Evolutionary conservation across 2,113 vertebrate species (phyloP), one percentile per base, ranked within the genome.

Genomic region (Phrynosoma blainvillii): DNA sequence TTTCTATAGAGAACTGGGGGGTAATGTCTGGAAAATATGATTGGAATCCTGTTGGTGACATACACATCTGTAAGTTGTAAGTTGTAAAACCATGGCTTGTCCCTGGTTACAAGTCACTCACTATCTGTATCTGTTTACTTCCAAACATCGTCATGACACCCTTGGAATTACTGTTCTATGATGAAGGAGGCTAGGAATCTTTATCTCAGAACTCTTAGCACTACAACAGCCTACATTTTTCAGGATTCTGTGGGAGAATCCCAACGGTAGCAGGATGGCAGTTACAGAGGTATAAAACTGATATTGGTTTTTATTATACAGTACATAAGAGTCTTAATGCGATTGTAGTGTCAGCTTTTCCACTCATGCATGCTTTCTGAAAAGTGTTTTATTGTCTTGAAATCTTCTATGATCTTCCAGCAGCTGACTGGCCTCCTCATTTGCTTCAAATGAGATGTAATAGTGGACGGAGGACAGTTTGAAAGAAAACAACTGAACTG

Each of bases 251-350:
- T 25, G 54, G 56, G 86, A 42, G 25, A 40, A 25, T 79, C 10
- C 42, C 76, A 86, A 54, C 62, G 21, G 76, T 10, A 54, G 76
- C 36, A 86, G 32, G 5, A 75, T 87, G 86, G 79, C 86, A 75
- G 79, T 82, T 82, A 65, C 27, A 47, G 32, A 70, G 68, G 54
- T 75, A 82, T 47, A 65, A 73, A 59, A 62, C 2, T 40, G 5
- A 40, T 42, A 40, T 6, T 36, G 10, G 20, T 32, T 84, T 74
- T 11, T 84, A 73, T 20, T 32, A 13, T 36, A 56, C 7, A 36
- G 36, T 36, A 36, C 36, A 32, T 30, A 62, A 32, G 23, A 68
- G 59, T 9, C 36, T 82, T 82, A 59, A 47, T 47, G 7, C 7
- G 16, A 32, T 36, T 32, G 23, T 10, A 18, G 23, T 27, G 23